Evolutionary conservation across 2,888 invertebrate species (phyloP), one percentile per base, ranked within the genome.

Genomic region (Lapara coniferarum): DNA sequence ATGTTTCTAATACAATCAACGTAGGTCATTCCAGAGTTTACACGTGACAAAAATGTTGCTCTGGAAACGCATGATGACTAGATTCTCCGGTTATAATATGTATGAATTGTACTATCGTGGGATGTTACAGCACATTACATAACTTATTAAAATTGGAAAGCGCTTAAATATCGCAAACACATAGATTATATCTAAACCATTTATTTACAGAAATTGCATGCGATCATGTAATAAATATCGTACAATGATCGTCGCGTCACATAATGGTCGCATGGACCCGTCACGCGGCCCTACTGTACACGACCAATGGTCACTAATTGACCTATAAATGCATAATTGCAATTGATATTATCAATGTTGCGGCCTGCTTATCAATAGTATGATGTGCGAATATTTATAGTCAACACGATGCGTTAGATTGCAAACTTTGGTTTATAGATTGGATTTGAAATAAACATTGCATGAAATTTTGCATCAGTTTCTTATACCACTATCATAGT

Each of bases 141-240:
- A 37, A 8, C 37, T 2, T 37, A 37, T 37, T 7, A 37, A 37
- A 37, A 49, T 63, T 7, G 6, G 10, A n/a, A 6, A 12, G 37
- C 53, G 16, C 19, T 67, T 57, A 25, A 52, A n/a, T n/a, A n/a
- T n/a, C n/a, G n/a, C n/a, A n/a, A n/a, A n/a, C n/a, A 19, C 46
- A 10, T 49, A 57, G 67, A 44, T 53, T 25, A 19, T 10, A 19
- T 55, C 46, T 13, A 16, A 52, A 14, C 16, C 44, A 30, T 73
- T 75, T 81, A 84, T 83, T 82, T 81, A 82, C 84, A 84, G 82
- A 82, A 80, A 82, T 82, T 78, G 81, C 72, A 75, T 70, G 72
- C 77, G 78, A 78, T 78, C 75, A 73, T 70, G 78, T 78, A 81
- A 82, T 84, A 84, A 83, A 82, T 81, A 80, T 80, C 78, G 71